phyloP scores from a whole-genome alignment of 1,140 invertebrate genomes.

The Sinella curviseta region DNA sequence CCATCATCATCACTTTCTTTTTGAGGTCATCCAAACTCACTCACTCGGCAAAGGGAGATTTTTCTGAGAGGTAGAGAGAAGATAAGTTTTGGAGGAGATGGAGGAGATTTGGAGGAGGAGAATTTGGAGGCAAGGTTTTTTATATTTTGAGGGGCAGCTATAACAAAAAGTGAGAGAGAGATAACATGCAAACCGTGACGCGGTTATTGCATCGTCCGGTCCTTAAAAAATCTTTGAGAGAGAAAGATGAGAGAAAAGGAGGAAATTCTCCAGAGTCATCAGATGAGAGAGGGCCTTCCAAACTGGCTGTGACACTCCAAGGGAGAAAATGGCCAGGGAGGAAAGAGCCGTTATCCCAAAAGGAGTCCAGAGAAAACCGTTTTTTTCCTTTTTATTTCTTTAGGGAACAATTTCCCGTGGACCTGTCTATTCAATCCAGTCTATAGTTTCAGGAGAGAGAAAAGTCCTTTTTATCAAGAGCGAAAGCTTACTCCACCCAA shows the following conservation, averaged over 20 bases:
- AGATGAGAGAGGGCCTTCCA: background rate
- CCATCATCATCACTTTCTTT: conserved; percentile 3
- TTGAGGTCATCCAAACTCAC: background rate
- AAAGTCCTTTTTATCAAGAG: too few relatives aligned
- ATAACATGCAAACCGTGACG: conserved; percentile 6
- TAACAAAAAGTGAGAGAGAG: background rate
- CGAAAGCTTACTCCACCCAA: too few relatives aligned
- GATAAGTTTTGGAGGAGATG: background rate
- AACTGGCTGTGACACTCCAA: background rate
- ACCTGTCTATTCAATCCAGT: too few relatives aligned
- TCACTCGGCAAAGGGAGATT: background rate
- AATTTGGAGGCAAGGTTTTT: too few relatives aligned
- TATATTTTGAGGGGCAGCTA: background rate
- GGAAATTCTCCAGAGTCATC: background rate
- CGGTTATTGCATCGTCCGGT: conserved; percentile 14
- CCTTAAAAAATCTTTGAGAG: background rate
- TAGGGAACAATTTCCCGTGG: background rate
- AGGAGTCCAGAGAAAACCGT: background rate
- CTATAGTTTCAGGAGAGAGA: too few relatives aligned
- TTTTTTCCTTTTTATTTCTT: background rate
- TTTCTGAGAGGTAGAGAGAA: conserved; percentile 1
- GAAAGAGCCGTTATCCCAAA: background rate
- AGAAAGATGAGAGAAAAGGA: background rate
- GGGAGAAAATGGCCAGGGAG: background rate
- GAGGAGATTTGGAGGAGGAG: too few relatives aligned